Percentiles rank a stretch among this genome's conserved stretches.
Evolutionary conservation across 2,113 vertebrate species (phyloP).

Genomic region (Bambusicola thoracicus): DNA sequence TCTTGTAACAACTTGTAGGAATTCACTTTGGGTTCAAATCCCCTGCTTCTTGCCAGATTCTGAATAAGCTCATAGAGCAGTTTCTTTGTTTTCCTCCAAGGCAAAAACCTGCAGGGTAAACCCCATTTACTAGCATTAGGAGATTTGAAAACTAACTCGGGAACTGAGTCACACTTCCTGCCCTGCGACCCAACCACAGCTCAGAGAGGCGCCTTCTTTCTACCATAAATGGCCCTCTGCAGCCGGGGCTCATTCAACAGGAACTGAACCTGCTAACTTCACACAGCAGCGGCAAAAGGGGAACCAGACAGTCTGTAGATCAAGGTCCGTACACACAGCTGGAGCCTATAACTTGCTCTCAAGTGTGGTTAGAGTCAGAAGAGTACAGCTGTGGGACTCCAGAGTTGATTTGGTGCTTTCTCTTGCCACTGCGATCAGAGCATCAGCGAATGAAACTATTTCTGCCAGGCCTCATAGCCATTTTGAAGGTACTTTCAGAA

Average conservation of each 20-base stretch:
- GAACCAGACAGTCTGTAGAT: slow-evolving; percentile 13
- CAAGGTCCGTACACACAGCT: neutral
- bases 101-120: slow-evolving; percentile 41
- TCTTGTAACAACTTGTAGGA: neutral
- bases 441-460: neutral
- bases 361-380: neutral
- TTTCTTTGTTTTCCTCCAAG: neutral
- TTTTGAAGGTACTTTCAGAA: neutral
- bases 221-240: slow-evolving; percentile 81
- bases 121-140: slow-evolving; percentile 30
- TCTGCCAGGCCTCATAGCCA: neutral
- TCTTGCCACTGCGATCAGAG: neutral
- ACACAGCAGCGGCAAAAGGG: slow-evolving; percentile 25
- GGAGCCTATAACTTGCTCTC: neutral
- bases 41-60: neutral
- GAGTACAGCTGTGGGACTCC: neutral
- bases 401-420: neutral
- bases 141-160: slow-evolving; percentile 78
- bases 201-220: slow-evolving; percentile 70
- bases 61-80: neutral
- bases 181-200: slow-evolving; percentile 69
- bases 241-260: slow-evolving; percentile 67
- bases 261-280: slow-evolving; percentile 71
- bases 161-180: slow-evolving; percentile 86
- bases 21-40: neutral